A percentile compares a stretch with the other conserved stretches of the same genome.
Conservation (phyloP, 2,113 vertebrate species). For the Etia nguti region DNA sequence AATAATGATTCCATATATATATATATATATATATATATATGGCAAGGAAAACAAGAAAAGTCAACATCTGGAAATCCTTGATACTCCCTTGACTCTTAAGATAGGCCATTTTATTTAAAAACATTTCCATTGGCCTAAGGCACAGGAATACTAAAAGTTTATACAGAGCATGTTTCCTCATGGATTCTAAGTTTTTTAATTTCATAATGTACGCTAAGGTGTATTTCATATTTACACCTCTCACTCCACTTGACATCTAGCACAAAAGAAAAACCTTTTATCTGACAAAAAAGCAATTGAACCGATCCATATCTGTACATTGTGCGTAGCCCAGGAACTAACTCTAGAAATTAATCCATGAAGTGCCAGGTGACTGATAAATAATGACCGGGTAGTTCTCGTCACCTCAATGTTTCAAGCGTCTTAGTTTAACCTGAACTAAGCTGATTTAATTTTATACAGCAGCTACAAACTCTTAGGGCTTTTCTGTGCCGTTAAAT, state of each 20-base stretch:
- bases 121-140: conserved; percentile 77
- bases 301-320: conserved; percentile 56
- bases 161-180: conserved; percentile 56
- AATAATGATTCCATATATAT: conserved; percentile 39
- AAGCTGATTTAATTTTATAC: neutral
- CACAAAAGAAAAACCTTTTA: conserved; percentile 45
- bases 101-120: conserved; percentile 70
- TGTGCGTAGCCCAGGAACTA: conserved; percentile 54
- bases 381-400: neutral
- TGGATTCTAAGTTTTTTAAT: conserved; percentile 50
- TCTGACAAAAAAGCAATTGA: conserved; percentile 28
- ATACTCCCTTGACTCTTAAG: conserved; percentile 64
- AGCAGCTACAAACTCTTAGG: neutral
- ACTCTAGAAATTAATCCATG: conserved; percentile 3
- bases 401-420: neutral
- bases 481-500: neutral
- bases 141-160: conserved; percentile 73
- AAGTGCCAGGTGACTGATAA: neutral
- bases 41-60: conserved; percentile 55
- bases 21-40: conserved; percentile 2
- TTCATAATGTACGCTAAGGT: conserved; percentile 54
- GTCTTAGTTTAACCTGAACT: neutral
- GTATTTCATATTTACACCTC: conserved; percentile 58
- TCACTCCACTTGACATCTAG: conserved; percentile 51
- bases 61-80: conserved; percentile 55